Conservation (phyloP, 2,888 invertebrate genomes). For the Platycheirus rosarum region DNA sequence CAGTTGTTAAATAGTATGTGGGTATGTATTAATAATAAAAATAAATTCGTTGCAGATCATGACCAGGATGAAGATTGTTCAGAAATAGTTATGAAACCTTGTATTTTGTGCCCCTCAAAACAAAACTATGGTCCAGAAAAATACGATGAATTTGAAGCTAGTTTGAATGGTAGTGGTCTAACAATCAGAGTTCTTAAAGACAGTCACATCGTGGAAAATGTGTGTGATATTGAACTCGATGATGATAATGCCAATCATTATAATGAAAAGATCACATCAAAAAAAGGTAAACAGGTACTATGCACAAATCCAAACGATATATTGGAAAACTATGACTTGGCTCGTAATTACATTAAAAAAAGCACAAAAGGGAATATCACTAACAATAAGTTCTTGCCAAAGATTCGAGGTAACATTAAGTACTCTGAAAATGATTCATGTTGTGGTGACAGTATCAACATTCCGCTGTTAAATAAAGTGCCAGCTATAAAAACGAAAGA, state of each 20-base stretch:
- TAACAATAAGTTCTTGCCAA: conserved; percentile 66
- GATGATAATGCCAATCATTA: conserved; percentile 85
- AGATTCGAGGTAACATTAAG: conserved; percentile 80
- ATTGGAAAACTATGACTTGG: conserved; percentile 73
- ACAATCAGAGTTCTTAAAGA: conserved; percentile 81
- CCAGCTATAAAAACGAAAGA: conserved; percentile 61
- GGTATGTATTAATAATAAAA: neutral
- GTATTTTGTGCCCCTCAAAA: conserved; percentile 76
- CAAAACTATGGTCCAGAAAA: conserved; percentile 79
- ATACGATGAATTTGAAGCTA: conserved; percentile 82
- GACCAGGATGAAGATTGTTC: conserved; percentile 71
- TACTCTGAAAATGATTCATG: conserved; percentile 80
- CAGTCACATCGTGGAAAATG: conserved; percentile 79
- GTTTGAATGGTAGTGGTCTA: conserved; percentile 81
- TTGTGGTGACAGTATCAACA: conserved; percentile 73
- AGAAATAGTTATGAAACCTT: conserved; percentile 74
- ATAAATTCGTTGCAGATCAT: conserved; percentile 22
- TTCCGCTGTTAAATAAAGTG: conserved; percentile 58
- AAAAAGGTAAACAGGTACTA: conserved; percentile 83
- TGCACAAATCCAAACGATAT: conserved; percentile 58
- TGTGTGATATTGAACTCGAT: conserved; percentile 77
- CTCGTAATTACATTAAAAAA: conserved; percentile 76
- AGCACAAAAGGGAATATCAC: conserved; percentile 75
- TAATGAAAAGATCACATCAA: conserved; percentile 82
- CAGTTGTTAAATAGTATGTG: too few relatives aligned